Percentiles rank a stretch among this genome's conserved stretches.
phyloP scores from a whole-genome alignment of 2,113 vertebrate species.

The Puma concolor region DNA sequence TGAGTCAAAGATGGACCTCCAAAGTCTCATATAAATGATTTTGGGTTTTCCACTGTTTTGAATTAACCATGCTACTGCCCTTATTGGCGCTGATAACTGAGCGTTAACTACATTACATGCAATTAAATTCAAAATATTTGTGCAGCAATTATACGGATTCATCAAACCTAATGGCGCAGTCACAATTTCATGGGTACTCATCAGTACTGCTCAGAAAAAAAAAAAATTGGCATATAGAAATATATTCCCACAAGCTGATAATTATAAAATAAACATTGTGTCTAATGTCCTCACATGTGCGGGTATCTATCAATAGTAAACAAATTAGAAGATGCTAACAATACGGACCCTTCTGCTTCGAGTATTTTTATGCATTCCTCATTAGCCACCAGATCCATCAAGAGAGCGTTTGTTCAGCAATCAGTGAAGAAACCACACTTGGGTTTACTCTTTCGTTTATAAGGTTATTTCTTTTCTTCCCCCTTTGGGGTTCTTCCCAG shows the following conservation, averaged over 20 bases:
- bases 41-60: conserved; percentile 69
- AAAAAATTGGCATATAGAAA: conserved; percentile 61
- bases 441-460: not conserved
- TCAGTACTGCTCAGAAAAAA: conserved; percentile 49
- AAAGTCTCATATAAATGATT: conserved; percentile 56
- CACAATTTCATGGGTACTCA: conserved; percentile 47
- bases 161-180: conserved; percentile 78
- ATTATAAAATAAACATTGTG: conserved; percentile 49
- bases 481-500: not conserved
- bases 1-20: conserved; percentile 14
- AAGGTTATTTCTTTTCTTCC: not conserved
- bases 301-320: conserved; percentile 41
- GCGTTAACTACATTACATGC: conserved; percentile 77
- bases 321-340: conserved; percentile 13
- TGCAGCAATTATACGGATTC: conserved; percentile 78
- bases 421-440: not conserved
- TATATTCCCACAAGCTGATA: conserved; percentile 45
- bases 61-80: conserved; percentile 68
- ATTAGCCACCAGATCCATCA: not conserved
- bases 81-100: conserved; percentile 69
- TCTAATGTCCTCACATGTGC: not conserved
- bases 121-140: conserved; percentile 83
- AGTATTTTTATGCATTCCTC: not conserved
- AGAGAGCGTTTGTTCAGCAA: not conserved
- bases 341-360: not conserved